Conservation (phyloP, 2,888 invertebrate species). For the Cosmia pyralina region DNA sequence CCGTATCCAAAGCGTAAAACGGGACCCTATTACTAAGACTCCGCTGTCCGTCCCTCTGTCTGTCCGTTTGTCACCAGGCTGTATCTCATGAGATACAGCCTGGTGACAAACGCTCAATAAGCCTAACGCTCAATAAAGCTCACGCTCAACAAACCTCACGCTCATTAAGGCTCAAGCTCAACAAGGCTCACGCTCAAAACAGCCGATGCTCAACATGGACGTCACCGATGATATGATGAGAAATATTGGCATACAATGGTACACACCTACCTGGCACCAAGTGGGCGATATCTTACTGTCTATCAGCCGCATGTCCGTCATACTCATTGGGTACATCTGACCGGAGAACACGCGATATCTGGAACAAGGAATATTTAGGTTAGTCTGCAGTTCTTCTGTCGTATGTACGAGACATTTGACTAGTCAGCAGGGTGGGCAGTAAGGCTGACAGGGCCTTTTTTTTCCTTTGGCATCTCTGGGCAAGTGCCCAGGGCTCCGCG, state of each 20-base stretch:
- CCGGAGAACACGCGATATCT: conserved; percentile 92
- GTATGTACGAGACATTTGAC: neutral
- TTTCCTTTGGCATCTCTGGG: too few species aligned
- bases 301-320: conserved; percentile 94
- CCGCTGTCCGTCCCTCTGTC: too few species aligned
- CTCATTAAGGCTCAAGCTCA: too few species aligned
- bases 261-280: conserved; percentile 93
- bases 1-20: too few species aligned
- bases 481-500: too few species aligned
- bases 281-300: conserved; percentile 94
- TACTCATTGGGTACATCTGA: conserved; percentile 93
- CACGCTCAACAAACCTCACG: too few species aligned
- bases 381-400: neutral
- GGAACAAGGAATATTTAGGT: conserved; percentile 58
- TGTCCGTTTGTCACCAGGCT: too few species aligned
- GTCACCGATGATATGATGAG: neutral
- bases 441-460: neutral
- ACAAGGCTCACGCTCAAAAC: too few species aligned
- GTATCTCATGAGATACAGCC: too few species aligned
- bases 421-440: neutral
- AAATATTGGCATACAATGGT: conserved; percentile 32
- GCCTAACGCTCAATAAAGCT: too few species aligned
- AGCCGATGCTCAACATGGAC: neutral
- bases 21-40: too few species aligned
- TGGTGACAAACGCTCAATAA: too few species aligned